Conservation (phyloP, 1,140 invertebrate genomes). For the Nephila pilipes region DNA sequence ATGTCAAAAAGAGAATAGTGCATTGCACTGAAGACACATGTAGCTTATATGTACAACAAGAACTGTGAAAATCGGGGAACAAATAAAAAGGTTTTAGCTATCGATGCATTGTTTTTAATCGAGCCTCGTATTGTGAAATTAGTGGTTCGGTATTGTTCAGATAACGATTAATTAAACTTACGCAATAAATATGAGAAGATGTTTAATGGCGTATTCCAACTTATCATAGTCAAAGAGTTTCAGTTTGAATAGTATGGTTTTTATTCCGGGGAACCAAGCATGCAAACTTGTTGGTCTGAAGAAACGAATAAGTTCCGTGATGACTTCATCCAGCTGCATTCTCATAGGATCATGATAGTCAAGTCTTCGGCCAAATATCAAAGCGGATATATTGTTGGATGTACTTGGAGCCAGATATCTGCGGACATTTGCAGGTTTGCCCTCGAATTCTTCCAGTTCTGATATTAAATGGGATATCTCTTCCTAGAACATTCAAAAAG, state of each 20-base stretch:
- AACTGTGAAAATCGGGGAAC: no score
- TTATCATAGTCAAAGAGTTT: conserved; percentile 73
- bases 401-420: conserved; percentile 72
- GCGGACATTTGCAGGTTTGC: conserved; percentile 46
- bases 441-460: conserved; percentile 45
- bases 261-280: conserved; percentile 75
- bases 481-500: conserved; percentile 34
- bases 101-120: no score
- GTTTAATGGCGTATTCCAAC: conserved; percentile 62
- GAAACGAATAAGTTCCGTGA: conserved; percentile 84
- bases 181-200: conserved; percentile 67
- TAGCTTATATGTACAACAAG: no score
- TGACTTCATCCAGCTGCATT: conserved; percentile 85
- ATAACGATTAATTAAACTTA: background rate
- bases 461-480: conserved; percentile 62
- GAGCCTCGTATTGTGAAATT: no score
- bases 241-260: conserved; percentile 79
- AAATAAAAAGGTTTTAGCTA: no score
- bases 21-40: no score
- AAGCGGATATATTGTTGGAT: conserved; percentile 90
- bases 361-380: conserved; percentile 89
- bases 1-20: no score
- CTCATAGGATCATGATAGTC: conserved; percentile 84
- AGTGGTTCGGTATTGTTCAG: no score
- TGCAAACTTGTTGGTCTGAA: conserved; percentile 72